Base-by-base conservation (phyloP, 2,888 invertebrate genomes). In the Stegana nigrithorax region DNA sequence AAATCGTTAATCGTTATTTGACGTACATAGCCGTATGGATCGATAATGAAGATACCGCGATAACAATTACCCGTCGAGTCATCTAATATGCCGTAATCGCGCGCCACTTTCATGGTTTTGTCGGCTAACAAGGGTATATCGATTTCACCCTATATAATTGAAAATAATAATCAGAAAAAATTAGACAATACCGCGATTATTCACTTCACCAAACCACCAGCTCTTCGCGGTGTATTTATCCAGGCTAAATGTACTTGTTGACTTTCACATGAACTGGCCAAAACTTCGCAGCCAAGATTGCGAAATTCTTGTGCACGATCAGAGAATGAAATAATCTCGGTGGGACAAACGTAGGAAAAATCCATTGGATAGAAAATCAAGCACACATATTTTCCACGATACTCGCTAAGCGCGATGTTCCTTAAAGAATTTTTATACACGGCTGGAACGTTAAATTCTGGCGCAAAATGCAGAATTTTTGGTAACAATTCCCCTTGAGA, bases 291-390 rank as follows among this genome's bases (percentile, higher is more conserved):
- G 57, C 91, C 91, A 73, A 96, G 92, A 80, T 91, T 91, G 64
- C 90, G 89, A 86, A 95, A 95, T 77, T 94, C 93, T 53, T 90
- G 89, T 0, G 89, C 91, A 60, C 95, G 91, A 75, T 98, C 98
- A 2, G 96, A 96, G 88, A 97, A 98, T 8, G 97, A 96, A 82
- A 97, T 95, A 80, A 98, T 96, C 88, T 98, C 98, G 6, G 98
- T 94, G 39, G 94, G 93, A 75, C 93, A 93, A 1, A 93, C 93
- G 82, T 92, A 93, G 0, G 93, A 93, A 81, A 96, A 96, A 85
- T 95, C 95, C 62, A 96, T 86, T 0, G 96, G 95, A 83, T 96
- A 95, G 84, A 95, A 95, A 85, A 95, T 93, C 84, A 95, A 91
- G 0, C 95, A 91, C 32, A 95, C 87, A 85, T 94, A 95, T 90